These are phyloP conservation scores for Petrocephalus sullivani DNA, from an alignment of 2,797 vertebrate genomes.

Conservation along the genomic window DNA sequence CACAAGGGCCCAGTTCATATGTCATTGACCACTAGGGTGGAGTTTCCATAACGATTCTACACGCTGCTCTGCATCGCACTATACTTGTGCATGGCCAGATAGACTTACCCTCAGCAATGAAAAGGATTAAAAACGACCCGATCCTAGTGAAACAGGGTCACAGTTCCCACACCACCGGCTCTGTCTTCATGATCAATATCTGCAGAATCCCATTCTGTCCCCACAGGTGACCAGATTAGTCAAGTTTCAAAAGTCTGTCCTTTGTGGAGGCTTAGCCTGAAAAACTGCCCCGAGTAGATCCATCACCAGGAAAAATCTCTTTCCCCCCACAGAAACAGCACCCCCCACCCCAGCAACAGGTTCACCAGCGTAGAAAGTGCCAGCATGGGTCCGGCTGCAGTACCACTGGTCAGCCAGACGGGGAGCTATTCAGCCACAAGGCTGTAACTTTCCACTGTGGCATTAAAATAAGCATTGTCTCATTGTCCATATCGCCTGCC, in stretches of 20 bases:
- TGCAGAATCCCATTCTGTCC: background rate
- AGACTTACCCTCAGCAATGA: background rate
- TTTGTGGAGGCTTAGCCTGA: background rate
- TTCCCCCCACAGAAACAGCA: background rate
- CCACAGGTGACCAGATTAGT: background rate
- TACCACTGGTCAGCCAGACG: slow-evolving; percentile 17
- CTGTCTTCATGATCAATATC: background rate
- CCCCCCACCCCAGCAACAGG: background rate
- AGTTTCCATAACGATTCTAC: background rate
- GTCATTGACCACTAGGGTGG: background rate
- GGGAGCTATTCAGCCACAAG: background rate
- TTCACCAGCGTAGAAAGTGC: background rate
- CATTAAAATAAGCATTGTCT: slow-evolving; percentile 39
- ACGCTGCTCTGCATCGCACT: background rate
- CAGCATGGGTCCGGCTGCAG: background rate
- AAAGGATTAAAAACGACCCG: background rate
- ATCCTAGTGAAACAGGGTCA: background rate
- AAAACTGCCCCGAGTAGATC: background rate
- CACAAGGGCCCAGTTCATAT: background rate
- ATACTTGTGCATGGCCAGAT: background rate
- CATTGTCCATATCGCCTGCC: slow-evolving; percentile 38
- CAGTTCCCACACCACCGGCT: background rate
- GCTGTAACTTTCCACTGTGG: slow-evolving; percentile 35
- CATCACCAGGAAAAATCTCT: background rate
- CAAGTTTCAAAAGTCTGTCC: background rate